These are phyloP conservation scores for Patella pellucida DNA, from an alignment of 2,888 invertebrate species.

Conservation along the genomic window DNA sequence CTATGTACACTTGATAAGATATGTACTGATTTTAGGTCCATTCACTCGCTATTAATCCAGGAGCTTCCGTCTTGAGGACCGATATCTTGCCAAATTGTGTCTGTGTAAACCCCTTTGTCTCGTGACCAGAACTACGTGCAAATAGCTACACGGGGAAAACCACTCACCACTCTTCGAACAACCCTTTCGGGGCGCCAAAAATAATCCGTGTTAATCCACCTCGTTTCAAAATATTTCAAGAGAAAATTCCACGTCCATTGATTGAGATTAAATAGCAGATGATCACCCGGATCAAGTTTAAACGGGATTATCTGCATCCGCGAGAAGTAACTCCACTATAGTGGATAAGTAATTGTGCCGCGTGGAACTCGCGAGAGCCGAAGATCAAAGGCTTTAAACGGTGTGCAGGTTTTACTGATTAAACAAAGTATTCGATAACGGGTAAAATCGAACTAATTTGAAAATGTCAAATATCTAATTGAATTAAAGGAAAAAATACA, in stretches of 20 bases:
- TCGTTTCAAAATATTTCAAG: not conserved
- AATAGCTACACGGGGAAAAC: not conserved
- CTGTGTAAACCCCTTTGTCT: constrained; percentile 17
- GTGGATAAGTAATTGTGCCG: not conserved
- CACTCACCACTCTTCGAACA: not conserved
- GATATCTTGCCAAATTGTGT: constrained; percentile 19
- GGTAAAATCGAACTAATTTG: too few relatives aligned
- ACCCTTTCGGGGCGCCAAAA: not conserved
- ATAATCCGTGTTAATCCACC: not conserved
- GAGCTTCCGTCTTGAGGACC: constrained; percentile 13
- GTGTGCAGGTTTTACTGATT: too few relatives aligned
- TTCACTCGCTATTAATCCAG: constrained; percentile 14
- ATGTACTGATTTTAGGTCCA: not conserved
- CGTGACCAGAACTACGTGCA: constrained; percentile 15
- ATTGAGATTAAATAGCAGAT: not conserved
- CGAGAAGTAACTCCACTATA: not conserved
- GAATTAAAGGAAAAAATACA: too few relatives aligned
- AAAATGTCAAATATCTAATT: too few relatives aligned
- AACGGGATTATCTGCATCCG: constrained; percentile 3
- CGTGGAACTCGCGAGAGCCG: not conserved
- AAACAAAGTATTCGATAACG: too few relatives aligned
- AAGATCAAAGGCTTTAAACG: not conserved
- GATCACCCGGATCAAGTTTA: constrained; percentile 7
- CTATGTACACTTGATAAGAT: constrained; percentile 4
- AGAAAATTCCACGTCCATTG: not conserved